These are phyloP conservation scores for Paratilapia polleni DNA, from an alignment of 2,113 vertebrate genomes.

Conservation along the genomic window DNA sequence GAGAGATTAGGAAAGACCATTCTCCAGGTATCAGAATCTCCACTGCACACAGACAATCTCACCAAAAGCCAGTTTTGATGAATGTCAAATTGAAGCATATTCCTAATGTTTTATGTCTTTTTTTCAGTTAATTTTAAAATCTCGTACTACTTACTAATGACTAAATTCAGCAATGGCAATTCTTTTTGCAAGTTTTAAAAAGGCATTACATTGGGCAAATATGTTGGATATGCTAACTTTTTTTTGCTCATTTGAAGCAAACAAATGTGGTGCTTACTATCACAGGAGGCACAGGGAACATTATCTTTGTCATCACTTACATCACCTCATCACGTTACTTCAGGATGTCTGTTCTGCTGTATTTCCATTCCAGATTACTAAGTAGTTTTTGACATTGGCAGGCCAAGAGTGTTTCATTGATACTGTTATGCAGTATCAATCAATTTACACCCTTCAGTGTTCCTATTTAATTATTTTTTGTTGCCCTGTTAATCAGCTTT, in stretches of 20 bases:
- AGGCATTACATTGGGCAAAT: neutral
- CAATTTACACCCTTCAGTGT: no score
- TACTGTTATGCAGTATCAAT: no score
- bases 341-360: neutral
- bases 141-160: neutral
- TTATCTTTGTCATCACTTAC: neutral
- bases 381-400: no score
- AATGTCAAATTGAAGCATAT: neutral
- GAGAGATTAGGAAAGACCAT: conserved; percentile 30
- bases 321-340: no score
- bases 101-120: neutral
- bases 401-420: neutral
- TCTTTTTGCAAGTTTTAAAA: neutral
- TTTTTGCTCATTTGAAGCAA: neutral
- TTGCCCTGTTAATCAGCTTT: neutral
- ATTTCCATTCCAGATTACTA: neutral
- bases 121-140: neutral
- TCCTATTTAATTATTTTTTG: no score
- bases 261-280: neutral
- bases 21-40: conserved; percentile 2
- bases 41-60: neutral
- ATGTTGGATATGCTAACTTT: no score
- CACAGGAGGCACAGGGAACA: neutral
- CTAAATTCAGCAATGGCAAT: neutral
- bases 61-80: neutral